Evolutionary conservation across 2,797 vertebrate genomes (phyloP).

Genomic region (Artibeus lituratus): DNA sequence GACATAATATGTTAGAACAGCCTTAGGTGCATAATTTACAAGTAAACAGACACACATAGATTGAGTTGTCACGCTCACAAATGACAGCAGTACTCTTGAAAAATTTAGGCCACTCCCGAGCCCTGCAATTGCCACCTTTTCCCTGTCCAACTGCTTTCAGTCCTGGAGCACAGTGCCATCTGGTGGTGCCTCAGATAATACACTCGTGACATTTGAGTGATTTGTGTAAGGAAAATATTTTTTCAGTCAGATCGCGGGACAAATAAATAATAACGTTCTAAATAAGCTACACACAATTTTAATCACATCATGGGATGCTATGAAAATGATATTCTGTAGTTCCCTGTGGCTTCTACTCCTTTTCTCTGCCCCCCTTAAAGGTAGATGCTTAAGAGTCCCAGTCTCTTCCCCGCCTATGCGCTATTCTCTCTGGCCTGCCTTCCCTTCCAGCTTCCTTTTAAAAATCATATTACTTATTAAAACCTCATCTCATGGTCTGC

Average conservation of each 20-base stretch:
- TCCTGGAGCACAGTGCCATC: slow-evolving; percentile 70
- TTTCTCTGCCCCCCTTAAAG: not conserved
- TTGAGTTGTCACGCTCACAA: not conserved
- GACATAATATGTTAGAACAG: not conserved
- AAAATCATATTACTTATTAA: not conserved
- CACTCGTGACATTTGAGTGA: not conserved
- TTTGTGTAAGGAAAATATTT: not conserved
- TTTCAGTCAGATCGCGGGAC: not conserved
- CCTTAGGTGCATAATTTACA: not conserved
- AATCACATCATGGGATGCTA: not conserved
- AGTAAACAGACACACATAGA: not conserved
- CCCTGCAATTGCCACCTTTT: not conserved
- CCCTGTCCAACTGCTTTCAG: not conserved
- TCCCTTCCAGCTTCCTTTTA: not conserved
- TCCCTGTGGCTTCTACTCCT: not conserved
- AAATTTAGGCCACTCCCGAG: not conserved
- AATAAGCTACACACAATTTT: not conserved
- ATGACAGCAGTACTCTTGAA: not conserved
- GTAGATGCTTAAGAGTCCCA: not conserved
- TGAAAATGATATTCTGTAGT: not conserved
- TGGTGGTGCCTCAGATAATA: slow-evolving; percentile 70
- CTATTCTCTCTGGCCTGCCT: not conserved
- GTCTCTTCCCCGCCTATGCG: not conserved
- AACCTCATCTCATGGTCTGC: not conserved
- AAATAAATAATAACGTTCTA: not conserved